Conservation (phyloP, 2,797 vertebrate species). For the Falco peregrinus region DNA sequence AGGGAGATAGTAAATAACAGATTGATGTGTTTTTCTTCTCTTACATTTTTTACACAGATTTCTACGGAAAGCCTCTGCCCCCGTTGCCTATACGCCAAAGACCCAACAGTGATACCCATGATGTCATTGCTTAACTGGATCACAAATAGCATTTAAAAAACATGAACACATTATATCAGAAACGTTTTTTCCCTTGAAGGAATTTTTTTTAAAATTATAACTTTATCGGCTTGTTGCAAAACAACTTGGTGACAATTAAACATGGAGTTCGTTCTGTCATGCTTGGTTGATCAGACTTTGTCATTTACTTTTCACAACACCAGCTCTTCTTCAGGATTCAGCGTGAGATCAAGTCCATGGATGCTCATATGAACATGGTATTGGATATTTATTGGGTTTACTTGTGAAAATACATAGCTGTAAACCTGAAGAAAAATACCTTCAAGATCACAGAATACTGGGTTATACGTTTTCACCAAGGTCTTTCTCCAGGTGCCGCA, state of each 20-base stretch:
- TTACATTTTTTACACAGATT: slow-evolving; percentile 68
- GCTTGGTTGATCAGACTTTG: not conserved
- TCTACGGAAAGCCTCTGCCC: slow-evolving; percentile 90
- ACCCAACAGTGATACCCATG: slow-evolving; percentile 89
- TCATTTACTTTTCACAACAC: not conserved
- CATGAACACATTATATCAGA: not conserved
- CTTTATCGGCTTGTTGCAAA: not conserved
- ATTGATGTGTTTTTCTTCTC: not conserved
- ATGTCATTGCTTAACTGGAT: slow-evolving; percentile 83
- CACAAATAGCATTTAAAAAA: not conserved
- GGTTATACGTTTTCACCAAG: not conserved
- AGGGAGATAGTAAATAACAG: not conserved
- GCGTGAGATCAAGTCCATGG: not conserved
- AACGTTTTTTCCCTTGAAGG: not conserved
- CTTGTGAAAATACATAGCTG: not conserved
- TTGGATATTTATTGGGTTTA: not conserved
- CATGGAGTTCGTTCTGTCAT: not conserved
- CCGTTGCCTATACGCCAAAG: slow-evolving; percentile 85
- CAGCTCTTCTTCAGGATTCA: slow-evolving; percentile 51
- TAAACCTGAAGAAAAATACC: slow-evolving; percentile 47
- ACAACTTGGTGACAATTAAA: not conserved
- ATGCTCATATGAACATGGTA: not conserved
- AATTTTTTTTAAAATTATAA: not conserved
- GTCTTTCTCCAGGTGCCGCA: slow-evolving; percentile 20
- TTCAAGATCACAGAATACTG: slow-evolving; percentile 12